Evolutionary conservation across 2,113 vertebrate genomes (phyloP).

Genomic region (Ailuropoda melanoleuca): DNA sequence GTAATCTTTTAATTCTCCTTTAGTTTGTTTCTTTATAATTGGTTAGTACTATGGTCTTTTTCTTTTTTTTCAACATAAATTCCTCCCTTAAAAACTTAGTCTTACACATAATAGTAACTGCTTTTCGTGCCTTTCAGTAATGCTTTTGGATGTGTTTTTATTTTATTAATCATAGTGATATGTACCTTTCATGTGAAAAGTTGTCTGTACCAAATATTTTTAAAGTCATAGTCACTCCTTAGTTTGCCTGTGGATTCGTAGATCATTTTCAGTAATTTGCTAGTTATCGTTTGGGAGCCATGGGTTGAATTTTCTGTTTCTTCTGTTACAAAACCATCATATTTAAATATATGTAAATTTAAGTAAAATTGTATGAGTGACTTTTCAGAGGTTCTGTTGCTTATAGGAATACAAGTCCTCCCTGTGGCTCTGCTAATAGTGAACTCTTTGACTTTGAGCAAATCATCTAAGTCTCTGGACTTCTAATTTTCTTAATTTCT

Average conservation of each 20-base stretch:
- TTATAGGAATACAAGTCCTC: not conserved
- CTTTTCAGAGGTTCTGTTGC: not conserved
- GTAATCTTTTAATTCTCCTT: not conserved
- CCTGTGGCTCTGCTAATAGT: not conserved
- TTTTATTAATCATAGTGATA: slow-evolving; percentile 14
- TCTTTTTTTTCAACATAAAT: not conserved
- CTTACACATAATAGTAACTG: not conserved
- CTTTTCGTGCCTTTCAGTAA: not conserved
- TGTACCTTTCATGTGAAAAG: not conserved
- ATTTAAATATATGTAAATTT: not conserved
- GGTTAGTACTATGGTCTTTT: not conserved
- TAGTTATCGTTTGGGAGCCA: not conserved
- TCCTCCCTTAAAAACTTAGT: not conserved
- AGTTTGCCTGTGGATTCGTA: not conserved
- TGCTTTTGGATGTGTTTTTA: not conserved
- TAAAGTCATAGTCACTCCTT: not conserved
- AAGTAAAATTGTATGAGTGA: not conserved
- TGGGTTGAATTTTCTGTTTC: not conserved
- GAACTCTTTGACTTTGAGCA: not conserved
- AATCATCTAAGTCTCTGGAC: not conserved
- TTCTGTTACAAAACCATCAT: not conserved
- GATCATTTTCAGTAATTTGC: not conserved
- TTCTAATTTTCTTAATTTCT: slow-evolving; percentile 33
- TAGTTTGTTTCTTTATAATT: not conserved
- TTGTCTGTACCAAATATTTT: not conserved